A percentile compares a stretch with the other conserved stretches of the same genome.
Evolutionary conservation across 2,888 invertebrate genomes (phyloP).

Genomic region (Ommatoiulus sabulosus): DNA sequence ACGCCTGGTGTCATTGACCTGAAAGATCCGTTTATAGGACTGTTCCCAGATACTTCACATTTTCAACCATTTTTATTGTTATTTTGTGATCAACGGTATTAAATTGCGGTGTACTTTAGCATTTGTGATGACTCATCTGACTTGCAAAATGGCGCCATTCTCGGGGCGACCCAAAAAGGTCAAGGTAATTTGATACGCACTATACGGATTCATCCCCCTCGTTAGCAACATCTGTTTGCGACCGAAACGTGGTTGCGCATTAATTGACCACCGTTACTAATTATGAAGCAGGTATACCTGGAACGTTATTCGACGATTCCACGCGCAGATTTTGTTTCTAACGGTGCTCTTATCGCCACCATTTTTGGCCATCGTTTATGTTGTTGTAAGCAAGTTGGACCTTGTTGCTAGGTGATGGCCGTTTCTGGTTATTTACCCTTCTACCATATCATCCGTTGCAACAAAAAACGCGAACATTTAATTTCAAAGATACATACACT

Average conservation of each 20-base stretch:
- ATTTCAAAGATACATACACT: not conserved
- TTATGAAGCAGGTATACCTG: not conserved
- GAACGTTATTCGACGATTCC: not conserved
- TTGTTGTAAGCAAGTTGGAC: not conserved
- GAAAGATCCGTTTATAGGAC: conserved; percentile 1
- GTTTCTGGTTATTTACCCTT: not conserved
- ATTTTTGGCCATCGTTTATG: not conserved
- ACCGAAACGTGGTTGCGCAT: not conserved
- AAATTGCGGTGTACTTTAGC: conserved; percentile 8
- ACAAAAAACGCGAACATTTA: not conserved
- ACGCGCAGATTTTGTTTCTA: not conserved
- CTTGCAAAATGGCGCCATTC: conserved; percentile 33
- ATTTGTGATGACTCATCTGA: conserved; percentile 18
- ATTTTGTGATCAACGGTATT: not conserved
- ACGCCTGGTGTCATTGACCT: conserved; percentile 12
- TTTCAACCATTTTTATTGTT: conserved; percentile 14
- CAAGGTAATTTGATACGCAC: conserved; percentile 7
- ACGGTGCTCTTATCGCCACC: not conserved
- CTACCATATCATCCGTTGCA: not conserved
- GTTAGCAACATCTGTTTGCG: conserved; percentile 22
- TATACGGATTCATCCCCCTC: not conserved
- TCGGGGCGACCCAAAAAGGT: not conserved
- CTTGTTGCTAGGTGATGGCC: not conserved
- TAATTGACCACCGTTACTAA: conserved; percentile 41
- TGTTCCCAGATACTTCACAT: not conserved